Evolutionary conservation across 2,113 vertebrate genomes (phyloP).

Genomic region (Gymnorhina tibicen): DNA sequence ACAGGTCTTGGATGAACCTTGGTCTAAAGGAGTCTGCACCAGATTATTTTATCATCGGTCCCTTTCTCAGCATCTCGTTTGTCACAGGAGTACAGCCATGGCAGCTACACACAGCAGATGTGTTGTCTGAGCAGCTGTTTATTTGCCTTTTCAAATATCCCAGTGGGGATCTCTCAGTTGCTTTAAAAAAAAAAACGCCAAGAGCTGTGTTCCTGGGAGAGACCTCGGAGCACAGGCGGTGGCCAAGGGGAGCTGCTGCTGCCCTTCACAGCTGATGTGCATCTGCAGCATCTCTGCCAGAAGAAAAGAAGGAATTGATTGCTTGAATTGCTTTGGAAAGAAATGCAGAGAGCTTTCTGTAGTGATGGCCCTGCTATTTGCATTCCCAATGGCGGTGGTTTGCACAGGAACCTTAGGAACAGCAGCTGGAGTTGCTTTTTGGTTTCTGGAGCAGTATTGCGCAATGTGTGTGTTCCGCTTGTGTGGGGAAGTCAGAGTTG

Average conservation of each 20-base stretch:
- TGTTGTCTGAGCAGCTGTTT: slow-evolving; percentile 7
- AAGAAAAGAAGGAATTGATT: background rate
- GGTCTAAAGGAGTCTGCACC: background rate
- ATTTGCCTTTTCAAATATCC: background rate
- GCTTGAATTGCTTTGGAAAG: background rate
- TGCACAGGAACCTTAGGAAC: background rate
- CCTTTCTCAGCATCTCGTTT: background rate
- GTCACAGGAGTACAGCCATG: background rate
- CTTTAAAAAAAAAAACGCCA: background rate
- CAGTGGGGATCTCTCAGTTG: background rate
- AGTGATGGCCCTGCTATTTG: rapidly evolving
- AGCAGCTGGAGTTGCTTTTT: background rate
- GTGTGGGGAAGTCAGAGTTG: background rate
- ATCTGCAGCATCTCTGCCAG: background rate
- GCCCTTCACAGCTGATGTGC: background rate
- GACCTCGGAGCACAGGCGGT: background rate
- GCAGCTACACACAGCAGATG: background rate
- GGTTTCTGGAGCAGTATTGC: background rate
- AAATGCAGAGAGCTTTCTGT: background rate
- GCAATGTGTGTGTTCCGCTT: background rate
- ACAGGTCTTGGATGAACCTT: background rate
- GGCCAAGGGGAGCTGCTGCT: background rate
- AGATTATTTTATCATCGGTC: rapidly evolving
- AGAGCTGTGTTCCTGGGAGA: background rate
- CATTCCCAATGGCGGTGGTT: background rate